These are phyloP conservation scores for Plebejus argus DNA, from an alignment of 2,888 invertebrate species.

Conservation along the genomic window DNA sequence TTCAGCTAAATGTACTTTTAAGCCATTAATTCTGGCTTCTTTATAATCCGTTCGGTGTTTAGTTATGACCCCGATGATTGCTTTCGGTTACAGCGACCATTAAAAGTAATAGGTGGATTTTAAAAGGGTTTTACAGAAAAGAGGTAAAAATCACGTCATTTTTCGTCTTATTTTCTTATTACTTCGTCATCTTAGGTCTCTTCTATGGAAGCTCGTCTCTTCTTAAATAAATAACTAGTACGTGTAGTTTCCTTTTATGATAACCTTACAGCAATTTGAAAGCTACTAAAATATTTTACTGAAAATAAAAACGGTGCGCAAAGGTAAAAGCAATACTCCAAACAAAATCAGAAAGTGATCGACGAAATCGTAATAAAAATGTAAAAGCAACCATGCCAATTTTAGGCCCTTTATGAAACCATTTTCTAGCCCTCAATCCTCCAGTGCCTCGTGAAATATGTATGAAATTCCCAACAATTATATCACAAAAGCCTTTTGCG, in stretches of 20 bases:
- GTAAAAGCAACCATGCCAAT: background rate
- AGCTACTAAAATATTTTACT: too few relatives aligned
- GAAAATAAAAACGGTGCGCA: background rate
- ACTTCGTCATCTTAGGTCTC: too few relatives aligned
- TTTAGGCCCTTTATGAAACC: constrained; percentile 1
- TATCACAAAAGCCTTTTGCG: constrained; percentile 1
- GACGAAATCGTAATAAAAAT: background rate
- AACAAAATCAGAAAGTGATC: background rate
- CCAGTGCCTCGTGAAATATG: constrained; percentile 3
- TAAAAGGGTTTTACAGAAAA: background rate
- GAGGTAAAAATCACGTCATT: background rate
- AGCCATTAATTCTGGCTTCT: constrained; percentile 25
- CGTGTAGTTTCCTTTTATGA: too few relatives aligned
- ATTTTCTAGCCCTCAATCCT: constrained; percentile 12
- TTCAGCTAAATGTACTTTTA: constrained; percentile 24
- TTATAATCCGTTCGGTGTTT: constrained; percentile 15
- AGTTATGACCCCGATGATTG: constrained; percentile 18
- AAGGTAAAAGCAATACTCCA: background rate
- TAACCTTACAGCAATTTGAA: too few relatives aligned
- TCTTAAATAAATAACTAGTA: too few relatives aligned
- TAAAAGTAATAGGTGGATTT: background rate
- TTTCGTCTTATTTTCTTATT: too few relatives aligned
- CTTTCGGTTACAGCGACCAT: background rate
- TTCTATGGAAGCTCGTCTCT: too few relatives aligned
- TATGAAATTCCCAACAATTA: constrained; percentile 13